A percentile compares a stretch with the other conserved stretches of the same genome.
phyloP scores from a whole-genome alignment of 2,797 vertebrate species.

The Sylvilagus floridanus region DNA sequence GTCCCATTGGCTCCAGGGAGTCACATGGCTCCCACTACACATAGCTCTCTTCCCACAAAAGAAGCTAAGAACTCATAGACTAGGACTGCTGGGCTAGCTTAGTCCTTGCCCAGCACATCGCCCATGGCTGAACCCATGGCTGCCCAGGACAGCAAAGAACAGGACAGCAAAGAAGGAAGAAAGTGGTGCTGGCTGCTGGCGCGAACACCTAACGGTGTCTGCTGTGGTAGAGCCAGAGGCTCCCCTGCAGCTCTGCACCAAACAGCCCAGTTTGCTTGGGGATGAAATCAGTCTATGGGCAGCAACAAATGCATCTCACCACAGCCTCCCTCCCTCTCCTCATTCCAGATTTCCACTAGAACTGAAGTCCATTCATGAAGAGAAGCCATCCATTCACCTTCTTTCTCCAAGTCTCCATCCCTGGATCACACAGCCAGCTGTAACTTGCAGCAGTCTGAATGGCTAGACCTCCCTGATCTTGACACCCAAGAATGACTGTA shows the following conservation, averaged over 20 bases:
- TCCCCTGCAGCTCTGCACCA: background rate
- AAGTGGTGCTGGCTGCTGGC: background rate
- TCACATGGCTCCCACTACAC: background rate
- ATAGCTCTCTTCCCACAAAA: background rate
- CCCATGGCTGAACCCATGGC: background rate
- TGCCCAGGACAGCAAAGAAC: background rate
- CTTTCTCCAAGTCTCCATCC: slow-evolving; percentile 25
- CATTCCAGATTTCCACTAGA: slow-evolving; percentile 3
- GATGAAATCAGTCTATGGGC: slow-evolving; percentile 33
- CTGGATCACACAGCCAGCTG: background rate
- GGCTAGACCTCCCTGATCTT: slow-evolving; percentile 7
- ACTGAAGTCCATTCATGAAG: slow-evolving; percentile 31
- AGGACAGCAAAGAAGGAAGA: background rate
- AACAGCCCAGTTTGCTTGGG: background rate
- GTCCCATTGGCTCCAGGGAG: background rate
- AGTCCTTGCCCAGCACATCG: background rate
- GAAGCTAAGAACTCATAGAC: background rate
- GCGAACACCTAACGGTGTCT: background rate
- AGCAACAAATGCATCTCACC: background rate
- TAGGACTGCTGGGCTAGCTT: background rate
- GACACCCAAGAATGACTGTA: background rate
- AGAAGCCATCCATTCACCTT: slow-evolving; percentile 24
- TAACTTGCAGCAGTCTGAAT: background rate
- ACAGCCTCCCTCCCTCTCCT: background rate
- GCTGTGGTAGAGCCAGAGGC: background rate